Evolutionary conservation across 2,888 invertebrate genomes (phyloP), one percentile per base, ranked within the genome.

Genomic region (Melanostoma scalare): DNA sequence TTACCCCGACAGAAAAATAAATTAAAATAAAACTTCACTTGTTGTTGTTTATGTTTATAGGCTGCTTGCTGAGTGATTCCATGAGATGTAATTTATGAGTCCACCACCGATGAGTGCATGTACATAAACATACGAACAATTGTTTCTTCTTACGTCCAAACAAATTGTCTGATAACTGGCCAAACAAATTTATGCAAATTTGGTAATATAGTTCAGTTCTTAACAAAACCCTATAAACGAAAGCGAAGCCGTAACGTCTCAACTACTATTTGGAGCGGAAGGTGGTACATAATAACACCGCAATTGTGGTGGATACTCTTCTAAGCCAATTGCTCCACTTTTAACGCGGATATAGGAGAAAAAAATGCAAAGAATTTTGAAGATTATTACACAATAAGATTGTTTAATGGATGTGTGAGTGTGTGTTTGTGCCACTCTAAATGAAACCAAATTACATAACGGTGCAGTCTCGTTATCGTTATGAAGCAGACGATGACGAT

Each of bases 211-310:
- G 9, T 36, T 46, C 44, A n/a, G 48, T 35, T 55, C 10, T 33
- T 10, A 74, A 53, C 67, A 8, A 67, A 63, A 46, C 71, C 60
- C 38, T 8, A 42, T 44, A 60, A 20, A 20, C 20, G 20, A 20
- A 20, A 20, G 20, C 20, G 61, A 68, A 56, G 52, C 52, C 40
- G 73, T 73, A 53, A 74, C 72, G 50, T 48, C 63, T 82, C 61
- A 65, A 74, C 71, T 84, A 69, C 69, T 63, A 63, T 78, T 40
- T 84, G 40, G 74, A 82, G 73, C 78, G 69, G 74, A 74, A 71
- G 46, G 61, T 68, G 61, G n/a, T 81, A 65, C 40, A 20, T 55
- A 65, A 35, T 30, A 44, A 10, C n/a, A 35, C 40, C 40, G 44
- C 20, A 55, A 58, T 42, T 69, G 38, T 52, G 8, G 8, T 30